Evolutionary conservation across 1,140 invertebrate genomes (phyloP).

Genomic region (Sitobion miscanthi): DNA sequence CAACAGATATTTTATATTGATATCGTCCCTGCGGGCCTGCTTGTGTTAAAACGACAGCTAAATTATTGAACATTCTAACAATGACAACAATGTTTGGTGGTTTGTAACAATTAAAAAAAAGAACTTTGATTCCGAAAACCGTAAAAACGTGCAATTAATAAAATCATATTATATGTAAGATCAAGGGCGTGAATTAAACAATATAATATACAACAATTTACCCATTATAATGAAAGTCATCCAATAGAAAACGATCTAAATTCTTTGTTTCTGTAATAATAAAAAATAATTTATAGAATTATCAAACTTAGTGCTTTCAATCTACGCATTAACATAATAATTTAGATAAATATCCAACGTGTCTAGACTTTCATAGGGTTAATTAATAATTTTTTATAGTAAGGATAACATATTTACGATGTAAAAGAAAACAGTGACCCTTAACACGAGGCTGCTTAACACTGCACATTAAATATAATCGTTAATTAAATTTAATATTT

Average conservation of each 20-base stretch:
- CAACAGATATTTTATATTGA: background rate
- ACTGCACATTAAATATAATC: background rate
- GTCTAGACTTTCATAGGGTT: background rate
- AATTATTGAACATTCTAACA: background rate
- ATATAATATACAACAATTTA: background rate
- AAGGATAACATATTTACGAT: background rate
- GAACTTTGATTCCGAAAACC: background rate
- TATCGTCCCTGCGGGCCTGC: too few species aligned
- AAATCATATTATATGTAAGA: background rate
- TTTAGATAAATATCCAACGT: background rate
- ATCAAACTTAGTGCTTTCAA: background rate
- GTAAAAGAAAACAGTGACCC: background rate
- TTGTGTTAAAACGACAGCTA: background rate
- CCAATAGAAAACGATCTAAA: background rate
- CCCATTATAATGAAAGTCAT: background rate
- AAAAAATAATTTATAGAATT: background rate
- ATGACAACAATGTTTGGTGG: background rate
- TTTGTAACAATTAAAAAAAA: background rate
- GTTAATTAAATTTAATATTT: background rate
- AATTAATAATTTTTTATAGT: background rate
- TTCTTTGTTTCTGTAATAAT: background rate
- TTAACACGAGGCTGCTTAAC: background rate
- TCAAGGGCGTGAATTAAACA: background rate
- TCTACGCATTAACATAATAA: background rate
- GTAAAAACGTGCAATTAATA: background rate